A percentile compares a stretch with the other conserved stretches of the same genome.
phyloP scores from a whole-genome alignment of 2,888 invertebrate genomes.

The Drosophila mimica region DNA sequence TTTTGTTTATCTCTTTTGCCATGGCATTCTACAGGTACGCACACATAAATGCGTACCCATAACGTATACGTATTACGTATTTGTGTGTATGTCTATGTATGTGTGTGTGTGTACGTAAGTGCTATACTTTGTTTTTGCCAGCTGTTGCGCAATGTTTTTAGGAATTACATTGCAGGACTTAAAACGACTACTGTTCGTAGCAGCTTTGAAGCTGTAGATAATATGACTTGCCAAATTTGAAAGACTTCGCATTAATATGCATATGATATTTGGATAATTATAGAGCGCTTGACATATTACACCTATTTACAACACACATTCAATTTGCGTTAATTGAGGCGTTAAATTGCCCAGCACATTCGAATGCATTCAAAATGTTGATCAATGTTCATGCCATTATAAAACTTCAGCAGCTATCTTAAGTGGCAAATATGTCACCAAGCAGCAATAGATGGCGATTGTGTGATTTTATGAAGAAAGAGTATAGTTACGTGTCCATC shows the following conservation, averaged over 20 bases:
- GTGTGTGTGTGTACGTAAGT: background rate
- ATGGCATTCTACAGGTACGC: conserved; percentile 40
- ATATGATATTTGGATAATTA: conserved; percentile 28
- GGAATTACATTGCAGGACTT: background rate
- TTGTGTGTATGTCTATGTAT: background rate
- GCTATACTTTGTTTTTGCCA: conserved; percentile 11
- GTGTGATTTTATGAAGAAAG: background rate
- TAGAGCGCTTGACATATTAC: conserved; percentile 38
- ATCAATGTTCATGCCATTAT: background rate
- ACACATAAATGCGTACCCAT: background rate
- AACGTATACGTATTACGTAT: background rate
- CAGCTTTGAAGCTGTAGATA: background rate
- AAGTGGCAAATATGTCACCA: background rate
- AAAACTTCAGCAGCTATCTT: background rate
- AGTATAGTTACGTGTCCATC: background rate
- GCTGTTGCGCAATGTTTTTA: conserved; percentile 33
- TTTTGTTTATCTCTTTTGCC: conserved; percentile 56
- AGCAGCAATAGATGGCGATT: background rate
- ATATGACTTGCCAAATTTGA: background rate
- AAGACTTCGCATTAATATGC: background rate
- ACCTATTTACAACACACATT: conserved; percentile 19
- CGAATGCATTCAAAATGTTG: conserved; percentile 1
- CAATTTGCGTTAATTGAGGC: conserved; percentile 9
- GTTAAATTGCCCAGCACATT: conserved; percentile 16
- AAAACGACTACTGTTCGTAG: conserved; percentile 11